Base-by-base conservation (phyloP, 2,888 invertebrate species). In the Drosophila falleni region DNA sequence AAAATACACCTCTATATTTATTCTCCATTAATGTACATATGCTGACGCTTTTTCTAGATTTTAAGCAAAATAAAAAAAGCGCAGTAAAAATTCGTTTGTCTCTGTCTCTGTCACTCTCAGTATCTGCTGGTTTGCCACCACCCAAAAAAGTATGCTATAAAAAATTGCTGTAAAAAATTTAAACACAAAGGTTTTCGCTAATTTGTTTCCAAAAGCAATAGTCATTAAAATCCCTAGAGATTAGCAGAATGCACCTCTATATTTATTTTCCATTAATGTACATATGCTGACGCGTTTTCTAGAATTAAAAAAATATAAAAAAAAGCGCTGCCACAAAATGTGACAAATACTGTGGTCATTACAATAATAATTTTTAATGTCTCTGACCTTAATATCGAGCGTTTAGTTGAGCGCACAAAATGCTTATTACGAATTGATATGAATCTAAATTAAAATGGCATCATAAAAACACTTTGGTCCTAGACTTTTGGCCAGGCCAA, bases 361-460 rank as follows among this genome's bases (percentile, higher is more conserved):
- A 70, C 33, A 58, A 74, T 78, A 74, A 78, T 66, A 78, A 54
- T 70, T 78, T 78, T 66, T 78, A 87, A 83, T 83, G 72, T 58
- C 42, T 42, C 19, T 71, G 87, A 81, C 76, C 85, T 49, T 63
- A 76, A 87, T 81, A 68, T 47, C 62, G 55, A 67, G 78, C 53
- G 49, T 59, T 55, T 60, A 61, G 64, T 58, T 47, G 46, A 64
- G 70, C 60, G 69, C 59, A 69, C 81, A 78, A 70, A 89, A 72
- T 62, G 75, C 87, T 78, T 87, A 86, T 80, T 87, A 82, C 80
- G 70, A 55, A 82, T 87, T 89, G 87, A 87, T 87, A 89, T 56
- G 71, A 70, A 87, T 87, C 87, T 87, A 87, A 89, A 87, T 87
- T 89, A 87, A 87, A 87, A 89, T 89, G 85, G 77, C 82, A 81